Evolutionary conservation across 2,797 vertebrate genomes (phyloP).

Genomic region (Chanos chanos): DNA sequence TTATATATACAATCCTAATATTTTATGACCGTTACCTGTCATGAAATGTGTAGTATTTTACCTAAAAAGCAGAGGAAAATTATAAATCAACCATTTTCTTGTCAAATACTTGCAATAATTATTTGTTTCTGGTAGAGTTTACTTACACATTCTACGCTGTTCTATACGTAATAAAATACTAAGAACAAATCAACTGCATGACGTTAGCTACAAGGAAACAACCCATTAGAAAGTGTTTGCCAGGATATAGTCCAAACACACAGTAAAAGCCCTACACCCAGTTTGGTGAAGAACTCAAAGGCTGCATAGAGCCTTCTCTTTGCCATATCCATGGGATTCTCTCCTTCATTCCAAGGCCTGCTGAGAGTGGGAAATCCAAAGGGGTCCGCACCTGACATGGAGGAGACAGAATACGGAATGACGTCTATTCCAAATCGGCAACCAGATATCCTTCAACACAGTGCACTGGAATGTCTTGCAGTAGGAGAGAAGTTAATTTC

Average conservation of each 20-base stretch:
- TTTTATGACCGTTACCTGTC: slow-evolving; percentile 56
- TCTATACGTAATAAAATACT: too few species aligned
- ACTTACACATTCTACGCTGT: too few species aligned
- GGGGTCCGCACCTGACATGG: slow-evolving; percentile 63
- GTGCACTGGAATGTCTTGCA: too few species aligned
- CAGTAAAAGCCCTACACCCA: slow-evolving; percentile 56
- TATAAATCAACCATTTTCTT: not conserved
- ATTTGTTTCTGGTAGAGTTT: too few species aligned
- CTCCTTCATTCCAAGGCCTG: slow-evolving; percentile 59
- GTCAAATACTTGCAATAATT: not conserved
- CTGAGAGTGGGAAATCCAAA: slow-evolving; percentile 60
- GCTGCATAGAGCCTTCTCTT: slow-evolving; percentile 60
- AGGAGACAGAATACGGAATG: too few species aligned
- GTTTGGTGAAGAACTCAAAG: slow-evolving; percentile 72
- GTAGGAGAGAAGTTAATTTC: too few species aligned
- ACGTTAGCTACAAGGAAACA: too few species aligned
- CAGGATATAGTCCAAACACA: too few species aligned
- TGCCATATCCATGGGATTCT: slow-evolving; percentile 56
- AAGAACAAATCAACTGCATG: too few species aligned
- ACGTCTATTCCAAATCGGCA: too few species aligned
- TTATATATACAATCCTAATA: not conserved
- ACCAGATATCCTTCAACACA: too few species aligned
- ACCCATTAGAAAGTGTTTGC: too few species aligned
- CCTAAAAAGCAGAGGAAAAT: slow-evolving; percentile 53
- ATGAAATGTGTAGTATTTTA: slow-evolving; percentile 71